These are phyloP conservation scores for Neosalanx taihuensis DNA, from an alignment of 2,797 vertebrate species.

Conservation along the genomic window DNA sequence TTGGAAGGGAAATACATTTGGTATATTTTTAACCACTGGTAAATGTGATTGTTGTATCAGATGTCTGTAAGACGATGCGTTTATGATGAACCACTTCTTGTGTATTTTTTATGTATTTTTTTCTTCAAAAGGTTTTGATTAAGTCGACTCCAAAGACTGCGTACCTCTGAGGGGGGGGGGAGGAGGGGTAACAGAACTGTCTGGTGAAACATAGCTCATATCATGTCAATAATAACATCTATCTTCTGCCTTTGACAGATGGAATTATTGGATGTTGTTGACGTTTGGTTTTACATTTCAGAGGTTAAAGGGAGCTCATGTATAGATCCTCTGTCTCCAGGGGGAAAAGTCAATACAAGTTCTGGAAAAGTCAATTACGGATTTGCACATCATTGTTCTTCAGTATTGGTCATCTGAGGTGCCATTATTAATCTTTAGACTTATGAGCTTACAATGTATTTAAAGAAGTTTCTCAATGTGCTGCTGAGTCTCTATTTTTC, in stretches of 20 bases:
- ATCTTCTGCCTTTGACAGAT: constrained; percentile 17
- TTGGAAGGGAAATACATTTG: neutral
- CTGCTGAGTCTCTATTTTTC: constrained; percentile 42
- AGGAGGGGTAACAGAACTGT: neutral
- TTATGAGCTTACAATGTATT: constrained; percentile 14
- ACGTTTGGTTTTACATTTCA: constrained; percentile 18
- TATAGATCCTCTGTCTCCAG: neutral
- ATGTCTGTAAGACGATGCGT: constrained; percentile 12
- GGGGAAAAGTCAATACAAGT: constrained; percentile 22
- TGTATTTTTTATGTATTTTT: constrained; percentile 4
- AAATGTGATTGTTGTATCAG: constrained; percentile 8
- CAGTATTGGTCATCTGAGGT: constrained; percentile 25
- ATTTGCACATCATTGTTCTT: constrained; percentile 25
- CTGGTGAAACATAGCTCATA: neutral
- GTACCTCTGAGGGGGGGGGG: constrained; percentile 20
- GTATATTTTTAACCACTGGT: neutral
- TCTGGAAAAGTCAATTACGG: constrained; percentile 18
- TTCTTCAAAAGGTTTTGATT: constrained; percentile 23
- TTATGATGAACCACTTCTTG: constrained; percentile 2
- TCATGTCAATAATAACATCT: neutral
- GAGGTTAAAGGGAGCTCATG: neutral
- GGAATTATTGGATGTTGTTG: neutral
- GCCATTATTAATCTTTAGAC: constrained; percentile 26
- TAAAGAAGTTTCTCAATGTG: constrained; percentile 25
- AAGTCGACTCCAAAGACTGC: constrained; percentile 55